These are phyloP conservation scores for Nibea coibor DNA, from an alignment of 2,113 vertebrate species.

Conservation along the genomic window DNA sequence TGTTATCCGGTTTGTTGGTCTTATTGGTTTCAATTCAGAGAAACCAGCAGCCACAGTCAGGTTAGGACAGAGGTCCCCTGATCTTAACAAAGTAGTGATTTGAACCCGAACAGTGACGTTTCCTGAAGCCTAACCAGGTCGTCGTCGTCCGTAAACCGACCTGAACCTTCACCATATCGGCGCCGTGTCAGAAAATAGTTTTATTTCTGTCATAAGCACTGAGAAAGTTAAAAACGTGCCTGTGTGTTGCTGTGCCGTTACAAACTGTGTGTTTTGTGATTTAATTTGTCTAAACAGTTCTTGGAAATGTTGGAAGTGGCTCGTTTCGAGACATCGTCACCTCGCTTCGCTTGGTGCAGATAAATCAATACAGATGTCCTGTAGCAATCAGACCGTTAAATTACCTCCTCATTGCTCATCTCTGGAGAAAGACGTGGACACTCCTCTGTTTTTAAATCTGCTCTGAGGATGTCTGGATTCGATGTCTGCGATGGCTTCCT, in stretches of 20 bases:
- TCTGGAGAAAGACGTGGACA: not conserved
- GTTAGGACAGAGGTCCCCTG: too few species aligned
- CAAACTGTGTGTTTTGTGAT: not conserved
- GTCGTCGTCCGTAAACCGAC: too few species aligned
- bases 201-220: not conserved
- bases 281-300: too few species aligned
- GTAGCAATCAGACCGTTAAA: not conserved
- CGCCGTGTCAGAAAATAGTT: not conserved
- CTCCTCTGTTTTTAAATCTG: not conserved
- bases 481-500: not conserved
- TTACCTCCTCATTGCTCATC: not conserved
- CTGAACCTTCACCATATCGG: not conserved
- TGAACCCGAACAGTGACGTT: not conserved
- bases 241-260: too few species aligned
- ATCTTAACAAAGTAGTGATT: not conserved
- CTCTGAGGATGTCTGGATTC: slow-evolving; percentile 10
- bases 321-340: not conserved
- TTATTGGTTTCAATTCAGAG: too few species aligned
- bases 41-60: too few species aligned
- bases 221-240: too few species aligned
- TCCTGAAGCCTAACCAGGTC: not conserved
- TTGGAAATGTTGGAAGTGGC: too few species aligned
- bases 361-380: not conserved
- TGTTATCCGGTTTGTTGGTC: too few species aligned
- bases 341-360: not conserved